Base-by-base conservation (phyloP, 2,888 invertebrate genomes). In the Thalpophila matura region DNA sequence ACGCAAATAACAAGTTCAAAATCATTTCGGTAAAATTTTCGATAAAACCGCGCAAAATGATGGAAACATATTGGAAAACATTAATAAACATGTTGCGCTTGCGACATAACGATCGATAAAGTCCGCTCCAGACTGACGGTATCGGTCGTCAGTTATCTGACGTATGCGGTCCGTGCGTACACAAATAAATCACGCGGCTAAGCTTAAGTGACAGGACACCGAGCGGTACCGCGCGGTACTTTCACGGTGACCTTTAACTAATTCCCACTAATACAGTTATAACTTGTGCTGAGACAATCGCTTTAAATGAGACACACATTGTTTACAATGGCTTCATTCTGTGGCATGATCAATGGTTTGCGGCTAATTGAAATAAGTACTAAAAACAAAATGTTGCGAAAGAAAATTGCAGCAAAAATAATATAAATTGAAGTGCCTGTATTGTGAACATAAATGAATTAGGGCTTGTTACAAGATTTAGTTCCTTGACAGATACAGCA, bases 141-240 rank as follows among this genome's bases (percentile, higher is more conserved):
- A 35, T 37, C 40, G 16, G 14, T 16, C 49, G 58, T 45, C 73
- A 26, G 26, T 24, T 51, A 55, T 73, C 67, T 47, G 70, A 57
- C 57, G 45, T 59, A 73, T 51, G 20, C 67, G 35, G 38, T 24
- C 10, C 51, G 58, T 43, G 37, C 10, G 50, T 37, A 45, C 49
- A 16, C 40, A 29, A 50, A 74, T 68, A 55, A 61, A 67, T 74
- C 70, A 74, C 55, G 6, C 37, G 29, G 43, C 53, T 50, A 54
- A 68, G 70, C 74, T 16, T 71, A 74, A 71, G 70, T 71, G 74
- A 74, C 70, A 71, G 74, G 24, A 42, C 65, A 46, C 35, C 29
- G 37, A 45, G 60, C 29, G 47, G 47, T 2, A 26, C 42, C 24
- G 3, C 22, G 73, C 47, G 22, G 40, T 22, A 37, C 67, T 51